Conservation (phyloP, 2,888 invertebrate genomes). For the Drosophila ezoana region DNA sequence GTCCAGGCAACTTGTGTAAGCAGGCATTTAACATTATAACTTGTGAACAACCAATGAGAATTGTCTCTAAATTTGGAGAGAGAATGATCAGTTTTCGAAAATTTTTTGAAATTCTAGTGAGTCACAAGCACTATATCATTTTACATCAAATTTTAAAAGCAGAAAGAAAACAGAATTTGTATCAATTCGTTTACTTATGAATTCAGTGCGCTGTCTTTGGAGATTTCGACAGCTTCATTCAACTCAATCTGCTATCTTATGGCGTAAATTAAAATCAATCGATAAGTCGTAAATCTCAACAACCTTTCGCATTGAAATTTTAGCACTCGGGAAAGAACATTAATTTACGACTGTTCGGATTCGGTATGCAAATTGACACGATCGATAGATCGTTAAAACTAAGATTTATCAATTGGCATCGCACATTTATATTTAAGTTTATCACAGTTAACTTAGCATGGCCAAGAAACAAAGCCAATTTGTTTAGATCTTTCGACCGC, state of each 20-base stretch:
- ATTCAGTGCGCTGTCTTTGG: background rate
- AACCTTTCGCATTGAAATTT: conserved; percentile 39
- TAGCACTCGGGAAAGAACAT: conserved; percentile 24
- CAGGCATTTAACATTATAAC: too few species aligned
- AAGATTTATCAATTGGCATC: conserved; percentile 34
- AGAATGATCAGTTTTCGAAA: too few species aligned
- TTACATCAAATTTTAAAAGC: background rate
- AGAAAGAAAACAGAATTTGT: background rate
- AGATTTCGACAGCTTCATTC: conserved; percentile 14
- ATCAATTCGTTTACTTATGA: background rate
- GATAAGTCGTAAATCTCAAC: conserved; percentile 28
- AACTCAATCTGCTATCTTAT: conserved; percentile 6
- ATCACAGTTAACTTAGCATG: conserved; percentile 15
- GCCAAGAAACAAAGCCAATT: conserved; percentile 32
- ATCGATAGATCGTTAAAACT: conserved; percentile 35
- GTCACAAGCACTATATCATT: background rate
- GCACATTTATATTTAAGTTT: conserved; percentile 18
- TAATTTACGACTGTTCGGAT: conserved; percentile 27
- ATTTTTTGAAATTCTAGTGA: too few species aligned
- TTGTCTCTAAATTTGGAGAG: too few species aligned
- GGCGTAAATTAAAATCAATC: conserved; percentile 17
- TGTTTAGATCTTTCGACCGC: conserved; percentile 30
- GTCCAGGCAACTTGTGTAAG: too few species aligned
- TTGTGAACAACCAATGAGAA: too few species aligned
- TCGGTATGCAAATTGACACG: conserved; percentile 38